These are phyloP conservation scores for Phoxinus phoxinus DNA, from an alignment of 2,113 vertebrate species.

Conservation along the genomic window DNA sequence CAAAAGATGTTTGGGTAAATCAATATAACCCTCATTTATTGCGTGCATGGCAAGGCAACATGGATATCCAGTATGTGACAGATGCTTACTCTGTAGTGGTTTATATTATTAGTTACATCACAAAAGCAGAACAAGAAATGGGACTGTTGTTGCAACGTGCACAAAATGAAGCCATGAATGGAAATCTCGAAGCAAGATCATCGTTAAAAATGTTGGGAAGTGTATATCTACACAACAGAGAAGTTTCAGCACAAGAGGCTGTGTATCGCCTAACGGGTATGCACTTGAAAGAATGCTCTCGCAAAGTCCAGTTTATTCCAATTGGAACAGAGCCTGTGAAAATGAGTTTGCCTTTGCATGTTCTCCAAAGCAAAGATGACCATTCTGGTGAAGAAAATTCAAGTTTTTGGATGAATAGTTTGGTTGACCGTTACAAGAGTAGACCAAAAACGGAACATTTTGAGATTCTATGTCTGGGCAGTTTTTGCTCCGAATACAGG, in stretches of 20 bases:
- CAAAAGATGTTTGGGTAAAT: neutral
- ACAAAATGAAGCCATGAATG: conserved; percentile 7
- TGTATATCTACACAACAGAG: conserved; percentile 50
- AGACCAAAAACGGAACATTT: neutral
- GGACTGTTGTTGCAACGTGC: conserved; percentile 28
- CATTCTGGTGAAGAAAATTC: neutral
- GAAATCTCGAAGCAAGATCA: conserved; percentile 39
- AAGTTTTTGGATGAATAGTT: conserved; percentile 34
- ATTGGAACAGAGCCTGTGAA: neutral
- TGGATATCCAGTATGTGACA: no score
- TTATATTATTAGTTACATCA: no score
- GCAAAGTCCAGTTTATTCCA: conserved; percentile 46
- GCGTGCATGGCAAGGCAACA: no score
- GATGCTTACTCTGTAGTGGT: no score
- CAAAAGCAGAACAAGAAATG: conserved; percentile 24
- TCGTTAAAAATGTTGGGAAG: conserved; percentile 17
- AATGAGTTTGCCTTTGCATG: conserved; percentile 33
- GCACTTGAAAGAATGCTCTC: conserved; percentile 43
- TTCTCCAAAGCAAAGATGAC: neutral
- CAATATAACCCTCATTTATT: no score
- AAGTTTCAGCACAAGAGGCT: conserved; percentile 44
- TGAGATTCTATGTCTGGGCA: neutral
- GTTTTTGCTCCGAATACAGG: conserved; percentile 5
- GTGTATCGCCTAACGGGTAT: conserved; percentile 44
- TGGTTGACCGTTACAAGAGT: conserved; percentile 11